Percentiles rank a stretch among this genome's conserved stretches.
These are phyloP conservation scores for Gonocerus acuteangulatus DNA, from an alignment of 2,888 invertebrate genomes.

Conservation along the genomic window DNA sequence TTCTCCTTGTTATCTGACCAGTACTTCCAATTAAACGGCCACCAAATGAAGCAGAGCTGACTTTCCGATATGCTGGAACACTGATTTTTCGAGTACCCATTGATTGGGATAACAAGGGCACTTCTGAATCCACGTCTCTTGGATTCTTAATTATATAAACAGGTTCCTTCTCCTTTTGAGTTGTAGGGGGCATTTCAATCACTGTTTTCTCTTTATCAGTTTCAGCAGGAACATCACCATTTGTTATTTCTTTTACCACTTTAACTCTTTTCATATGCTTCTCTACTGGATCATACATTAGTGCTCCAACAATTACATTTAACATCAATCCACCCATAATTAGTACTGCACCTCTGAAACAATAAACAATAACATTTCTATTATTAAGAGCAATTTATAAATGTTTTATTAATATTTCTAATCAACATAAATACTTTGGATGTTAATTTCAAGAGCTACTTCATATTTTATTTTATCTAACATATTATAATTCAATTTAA, in stretches of 20 bases:
- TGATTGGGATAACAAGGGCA: constrained; percentile 12
- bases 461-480: no score
- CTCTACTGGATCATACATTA: constrained; percentile 77
- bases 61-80: constrained; percentile 5
- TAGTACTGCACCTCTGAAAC: constrained; percentile 63
- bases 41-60: constrained; percentile 31
- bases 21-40: constrained; percentile 32
- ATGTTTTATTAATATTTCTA: neutral
- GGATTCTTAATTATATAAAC: constrained; percentile 10
- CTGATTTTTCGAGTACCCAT: constrained; percentile 15
- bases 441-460: no score
- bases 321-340: constrained; percentile 74
- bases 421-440: no score
- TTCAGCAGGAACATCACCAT: constrained; percentile 10
- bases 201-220: constrained; percentile 18
- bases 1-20: constrained; percentile 35
- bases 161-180: constrained; percentile 19
- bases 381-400: neutral
- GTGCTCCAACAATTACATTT: constrained; percentile 75
- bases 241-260: constrained; percentile 23
- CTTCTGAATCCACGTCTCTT: constrained; percentile 8
- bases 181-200: constrained; percentile 24
- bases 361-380: neutral
- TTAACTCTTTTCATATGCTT: constrained; percentile 65
- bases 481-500: no score